Base-by-base conservation (phyloP, 2,888 invertebrate genomes). In the Acholoe squamosa region DNA sequence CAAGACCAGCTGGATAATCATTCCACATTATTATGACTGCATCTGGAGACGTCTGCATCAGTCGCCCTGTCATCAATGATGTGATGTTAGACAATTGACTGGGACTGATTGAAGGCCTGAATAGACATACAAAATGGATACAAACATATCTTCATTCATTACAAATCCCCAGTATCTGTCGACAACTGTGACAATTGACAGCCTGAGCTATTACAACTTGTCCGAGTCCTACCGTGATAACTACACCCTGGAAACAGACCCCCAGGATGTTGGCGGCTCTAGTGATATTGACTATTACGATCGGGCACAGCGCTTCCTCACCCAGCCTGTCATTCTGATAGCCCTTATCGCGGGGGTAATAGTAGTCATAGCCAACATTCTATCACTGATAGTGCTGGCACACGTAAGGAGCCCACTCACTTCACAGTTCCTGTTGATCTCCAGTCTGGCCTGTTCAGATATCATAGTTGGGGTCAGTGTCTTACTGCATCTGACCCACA, bases 371-470 rank as follows among this genome's bases (percentile, higher is more conserved):
- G 92, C 93, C 51, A 94, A 94, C 89, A 90, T 92, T 10, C 28
- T 94, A 14, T 94, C 94, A 0, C 93, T 95, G 1, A 89, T 93
- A 28, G 94, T 94, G n/a, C 93, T 94, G 0, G 89, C 91, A 25
- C 92, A 94, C 43, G 92, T 93, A 10, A 92, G 93, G 5, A 77
- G 92, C n/a, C 91, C 92, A 3, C 92, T 94, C 31, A 93, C 93
- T 0, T 93, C 93, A 0, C 94, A 94, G 92, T 93, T 93, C 22
- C 94, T 93, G 52, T 92, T 95, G 31, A 93, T 94, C 33, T 92
- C 94, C 10, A 94, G 94, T 89, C 92, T 95, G 0, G 93, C 94
- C 3, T 84, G 92, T 5, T 93, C 94, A 0, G 94, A 95, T 89
- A 92, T 94, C 14, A 90, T 94, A 1, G 93, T 94, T 22, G 93